phyloP scores from a whole-genome alignment of 2,888 invertebrate genomes.

The Monoplex corrugatus region DNA sequence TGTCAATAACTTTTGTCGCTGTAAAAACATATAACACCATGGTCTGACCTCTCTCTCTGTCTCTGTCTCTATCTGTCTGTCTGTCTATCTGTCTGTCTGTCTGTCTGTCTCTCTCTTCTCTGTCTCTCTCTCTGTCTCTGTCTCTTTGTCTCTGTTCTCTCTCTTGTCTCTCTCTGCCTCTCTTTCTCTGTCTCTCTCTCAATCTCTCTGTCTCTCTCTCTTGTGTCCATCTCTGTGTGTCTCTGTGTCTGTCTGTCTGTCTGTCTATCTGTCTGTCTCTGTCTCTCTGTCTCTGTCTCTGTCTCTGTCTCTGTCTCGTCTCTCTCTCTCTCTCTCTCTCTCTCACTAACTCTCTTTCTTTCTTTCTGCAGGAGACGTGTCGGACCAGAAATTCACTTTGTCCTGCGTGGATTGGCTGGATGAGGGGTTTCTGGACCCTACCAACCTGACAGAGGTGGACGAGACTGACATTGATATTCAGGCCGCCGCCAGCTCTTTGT shows the following conservation, averaged over 20 bases:
- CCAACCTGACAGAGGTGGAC: neutral
- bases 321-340: constrained; percentile 1
- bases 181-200: neutral
- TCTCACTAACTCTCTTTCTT: neutral
- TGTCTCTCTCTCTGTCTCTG: neutral
- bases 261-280: neutral
- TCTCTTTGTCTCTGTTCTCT: neutral
- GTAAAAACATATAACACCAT: too few relatives aligned
- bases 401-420: constrained; percentile 1
- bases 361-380: constrained; percentile 3
- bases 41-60: too few relatives aligned
- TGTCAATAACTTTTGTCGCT: too few relatives aligned
- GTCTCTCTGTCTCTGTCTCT: too few relatives aligned
- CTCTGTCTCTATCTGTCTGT: too few relatives aligned
- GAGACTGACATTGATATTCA: too few relatives aligned
- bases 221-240: neutral
- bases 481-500: neutral
- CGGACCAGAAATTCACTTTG: neutral
- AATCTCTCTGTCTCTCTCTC: neutral
- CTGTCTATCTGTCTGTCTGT: neutral
- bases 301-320: neutral
- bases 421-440: constrained; percentile 10
- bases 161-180: neutral
- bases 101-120: neutral
- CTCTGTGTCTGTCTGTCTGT: neutral